phyloP scores from a whole-genome alignment of 2,113 vertebrate genomes.

The Cryptomyrus ogoouensis region DNA sequence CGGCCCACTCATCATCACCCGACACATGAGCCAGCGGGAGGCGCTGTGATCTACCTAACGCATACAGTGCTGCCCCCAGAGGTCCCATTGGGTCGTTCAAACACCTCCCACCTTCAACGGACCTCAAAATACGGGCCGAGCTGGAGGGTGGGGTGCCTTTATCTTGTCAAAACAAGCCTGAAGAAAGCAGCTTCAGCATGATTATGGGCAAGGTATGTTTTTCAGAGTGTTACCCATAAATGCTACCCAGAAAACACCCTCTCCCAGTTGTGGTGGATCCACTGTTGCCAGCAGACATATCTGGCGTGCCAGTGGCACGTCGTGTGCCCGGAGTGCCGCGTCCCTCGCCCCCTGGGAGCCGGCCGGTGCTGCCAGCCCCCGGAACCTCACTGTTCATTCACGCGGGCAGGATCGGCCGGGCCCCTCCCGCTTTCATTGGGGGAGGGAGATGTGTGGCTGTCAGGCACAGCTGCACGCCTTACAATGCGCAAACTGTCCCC shows the following conservation, averaged over 20 bases:
- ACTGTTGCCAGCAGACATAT: background rate
- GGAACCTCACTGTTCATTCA: slow-evolving; percentile 3
- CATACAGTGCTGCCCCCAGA: background rate
- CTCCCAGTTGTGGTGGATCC: background rate
- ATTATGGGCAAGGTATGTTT: background rate
- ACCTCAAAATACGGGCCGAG: background rate
- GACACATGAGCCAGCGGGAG: background rate
- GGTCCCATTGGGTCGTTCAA: background rate
- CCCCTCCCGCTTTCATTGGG: background rate
- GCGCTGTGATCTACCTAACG: background rate
- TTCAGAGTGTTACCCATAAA: background rate
- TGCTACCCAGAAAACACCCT: no score
- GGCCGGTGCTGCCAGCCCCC: background rate
- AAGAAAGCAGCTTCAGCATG: background rate
- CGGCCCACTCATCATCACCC: background rate
- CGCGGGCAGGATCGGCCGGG: background rate
- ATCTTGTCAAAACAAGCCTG: background rate
- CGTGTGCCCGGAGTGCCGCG: background rate
- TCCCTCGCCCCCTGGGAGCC: background rate
- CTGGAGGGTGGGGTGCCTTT: background rate
- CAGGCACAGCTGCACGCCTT: slow-evolving; percentile 12
- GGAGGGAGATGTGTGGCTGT: background rate
- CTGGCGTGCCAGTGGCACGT: background rate
- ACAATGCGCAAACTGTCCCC: slow-evolving; percentile 15
- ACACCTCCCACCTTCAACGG: background rate